Evolutionary conservation across 1,140 invertebrate species (phyloP).

Genomic region (Theocolax elegans): DNA sequence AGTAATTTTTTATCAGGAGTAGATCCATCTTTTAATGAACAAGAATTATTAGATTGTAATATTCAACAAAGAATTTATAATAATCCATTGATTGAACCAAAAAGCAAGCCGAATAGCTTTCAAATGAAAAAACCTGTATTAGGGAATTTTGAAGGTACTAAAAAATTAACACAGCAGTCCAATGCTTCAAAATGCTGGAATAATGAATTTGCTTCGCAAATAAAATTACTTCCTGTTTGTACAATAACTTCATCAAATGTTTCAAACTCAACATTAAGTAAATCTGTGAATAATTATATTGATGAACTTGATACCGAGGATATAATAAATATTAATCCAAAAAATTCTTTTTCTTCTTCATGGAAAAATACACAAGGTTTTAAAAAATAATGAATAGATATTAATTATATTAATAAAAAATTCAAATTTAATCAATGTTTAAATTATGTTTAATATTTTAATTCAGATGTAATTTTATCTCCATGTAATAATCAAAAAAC

Average conservation of each 20-base stretch:
- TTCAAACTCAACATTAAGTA: neutral
- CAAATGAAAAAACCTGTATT: constrained; percentile 1
- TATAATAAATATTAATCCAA: constrained; percentile 1
- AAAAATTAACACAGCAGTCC: neutral
- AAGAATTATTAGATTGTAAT: too few species aligned
- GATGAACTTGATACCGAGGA: neutral
- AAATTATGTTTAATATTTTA: too few species aligned
- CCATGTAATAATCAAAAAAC: too few species aligned
- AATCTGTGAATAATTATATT: neutral
- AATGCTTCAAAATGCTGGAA: neutral
- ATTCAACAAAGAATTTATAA: too few species aligned
- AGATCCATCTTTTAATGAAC: too few species aligned
- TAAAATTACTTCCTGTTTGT: neutral
- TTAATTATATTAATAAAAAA: neutral
- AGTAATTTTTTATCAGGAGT: too few species aligned
- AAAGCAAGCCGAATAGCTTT: too few species aligned
- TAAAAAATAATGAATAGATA: neutral
- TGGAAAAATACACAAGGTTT: constrained; percentile 31
- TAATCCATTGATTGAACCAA: too few species aligned
- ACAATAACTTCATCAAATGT: neutral
- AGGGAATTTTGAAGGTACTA: too few species aligned
- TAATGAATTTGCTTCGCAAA: neutral
- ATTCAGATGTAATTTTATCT: too few species aligned
- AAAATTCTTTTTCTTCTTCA: neutral
- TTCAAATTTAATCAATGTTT: too few species aligned